Evolutionary conservation across 1,140 invertebrate species (phyloP), one percentile per base, ranked within the genome.

Genomic region (Orius laevigatus): DNA sequence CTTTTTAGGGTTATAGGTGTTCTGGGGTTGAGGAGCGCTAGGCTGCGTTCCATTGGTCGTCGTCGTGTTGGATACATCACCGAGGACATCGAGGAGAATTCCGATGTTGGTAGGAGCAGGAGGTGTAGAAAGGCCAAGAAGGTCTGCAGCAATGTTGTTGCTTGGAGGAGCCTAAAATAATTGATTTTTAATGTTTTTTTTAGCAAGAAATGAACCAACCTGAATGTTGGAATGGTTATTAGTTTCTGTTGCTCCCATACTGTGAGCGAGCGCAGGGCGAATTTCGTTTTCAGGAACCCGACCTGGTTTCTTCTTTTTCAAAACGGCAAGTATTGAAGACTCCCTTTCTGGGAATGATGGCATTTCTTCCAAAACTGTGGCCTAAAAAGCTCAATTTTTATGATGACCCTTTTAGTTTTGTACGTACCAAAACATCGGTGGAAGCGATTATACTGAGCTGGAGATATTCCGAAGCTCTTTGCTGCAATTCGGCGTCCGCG

Each of bases 331-430:
- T 61, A 98, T 92, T 2, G 91, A 97, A 42, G 92, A 97, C 70
- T 99, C 95, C 59, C 94, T 75, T 69, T 99, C 96, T 2, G 95
- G 91, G 69, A 98, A 99, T 41, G 95, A 93, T 44, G 96, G 96
- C 96, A 99, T 99, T 73, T 98, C 95, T 74, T 99, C 96, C 45
- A 99, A 70, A 47, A 99, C 94, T 41, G 92, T 97, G 5, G 93
- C 93, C 75, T 83, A 56, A 46, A 57, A 44, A 53, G 54, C n/a
- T 25, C 25, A 40, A 52, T 15, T n/a, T n/a, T n/a, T n/a, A n/a
- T n/a, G n/a, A n/a, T n/a, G n/a, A 9, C n/a, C 8, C 12, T 43
- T 25, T 38, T 38, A 25, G 8, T 25, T 25, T 25, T 8, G 3
- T 25, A 62, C 65, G 62, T 64, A 81, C 81, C 64, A 99, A 68